A percentile compares a stretch with the other conserved stretches of the same genome.
These are phyloP conservation scores for Scaptomyza montana DNA, from an alignment of 1,140 invertebrate species.

Conservation along the genomic window DNA sequence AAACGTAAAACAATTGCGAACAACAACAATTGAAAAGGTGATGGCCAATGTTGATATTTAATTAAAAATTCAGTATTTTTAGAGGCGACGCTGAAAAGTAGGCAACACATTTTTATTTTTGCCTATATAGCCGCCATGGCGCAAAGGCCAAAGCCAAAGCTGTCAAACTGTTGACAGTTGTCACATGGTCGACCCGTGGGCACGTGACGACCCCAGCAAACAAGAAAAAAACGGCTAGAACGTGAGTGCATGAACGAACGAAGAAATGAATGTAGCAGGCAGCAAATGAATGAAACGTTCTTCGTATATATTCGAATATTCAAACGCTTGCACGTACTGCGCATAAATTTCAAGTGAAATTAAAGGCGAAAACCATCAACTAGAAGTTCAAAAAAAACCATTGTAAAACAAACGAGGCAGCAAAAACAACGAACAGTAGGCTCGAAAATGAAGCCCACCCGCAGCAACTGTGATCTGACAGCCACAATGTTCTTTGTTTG, in stretches of 20 bases:
- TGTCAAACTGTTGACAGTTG: conserved; percentile 73
- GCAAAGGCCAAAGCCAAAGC: conserved; percentile 54
- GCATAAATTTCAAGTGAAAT: conserved; percentile 80
- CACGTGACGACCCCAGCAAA: conserved; percentile 25
- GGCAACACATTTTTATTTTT: conserved; percentile 59
- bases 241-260: conserved; percentile 47
- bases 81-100: conserved; percentile 35
- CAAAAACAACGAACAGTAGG: neutral
- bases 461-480: conserved; percentile 52
- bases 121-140: conserved; percentile 47
- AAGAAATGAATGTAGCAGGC: conserved; percentile 56
- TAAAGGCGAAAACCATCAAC: conserved; percentile 39
- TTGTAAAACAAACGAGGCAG: conserved; percentile 21
- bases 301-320: conserved; percentile 65
- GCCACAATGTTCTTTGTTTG: conserved; percentile 20
- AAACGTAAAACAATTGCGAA: conserved; percentile 59
- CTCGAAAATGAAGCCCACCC: conserved; percentile 52
- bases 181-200: conserved; percentile 64
- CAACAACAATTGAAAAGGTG: conserved; percentile 53
- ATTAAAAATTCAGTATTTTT: conserved; percentile 74
- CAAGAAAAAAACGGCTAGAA: conserved; percentile 23
- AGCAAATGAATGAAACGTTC: conserved; percentile 64
- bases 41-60: conserved; percentile 70
- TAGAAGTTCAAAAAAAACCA: conserved; percentile 17
- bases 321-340: conserved; percentile 75